These are phyloP conservation scores for Psilanteris sp. DNA, from an alignment of 1,140 invertebrate genomes.

Conservation along the genomic window DNA sequence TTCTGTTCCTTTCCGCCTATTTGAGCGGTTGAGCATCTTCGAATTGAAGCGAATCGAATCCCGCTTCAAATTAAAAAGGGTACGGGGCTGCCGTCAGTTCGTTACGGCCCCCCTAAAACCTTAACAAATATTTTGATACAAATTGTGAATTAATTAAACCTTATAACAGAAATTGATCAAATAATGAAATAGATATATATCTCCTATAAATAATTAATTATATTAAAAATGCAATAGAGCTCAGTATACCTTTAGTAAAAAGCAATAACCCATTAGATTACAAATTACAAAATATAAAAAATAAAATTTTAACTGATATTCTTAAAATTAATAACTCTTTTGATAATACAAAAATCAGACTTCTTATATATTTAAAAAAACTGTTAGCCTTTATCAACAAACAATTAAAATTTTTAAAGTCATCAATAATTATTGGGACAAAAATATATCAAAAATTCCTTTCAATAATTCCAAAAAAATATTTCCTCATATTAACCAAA, in stretches of 20 bases:
- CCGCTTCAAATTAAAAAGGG: too few relatives aligned
- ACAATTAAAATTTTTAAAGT: slow-evolving; percentile 1
- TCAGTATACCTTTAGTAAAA: slow-evolving; percentile 5
- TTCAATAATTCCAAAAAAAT: slow-evolving; percentile 13
- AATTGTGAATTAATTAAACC: slow-evolving; percentile 15
- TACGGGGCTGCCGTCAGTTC: too few relatives aligned
- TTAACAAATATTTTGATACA: background rate
- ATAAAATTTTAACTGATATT: background rate
- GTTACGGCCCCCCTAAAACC: too few relatives aligned
- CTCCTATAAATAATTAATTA: background rate
- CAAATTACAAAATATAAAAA: slow-evolving; percentile 4
- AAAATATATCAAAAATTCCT: slow-evolving; percentile 20
- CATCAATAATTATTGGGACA: slow-evolving; percentile 1
- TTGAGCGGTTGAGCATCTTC: too few relatives aligned
- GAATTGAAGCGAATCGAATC: too few relatives aligned
- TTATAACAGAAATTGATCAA: slow-evolving; percentile 6
- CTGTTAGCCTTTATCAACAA: too few relatives aligned
- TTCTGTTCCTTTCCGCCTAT: too few relatives aligned
- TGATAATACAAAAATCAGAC: too few relatives aligned
- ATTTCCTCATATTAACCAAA: slow-evolving; percentile 35
- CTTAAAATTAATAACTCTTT: too few relatives aligned
- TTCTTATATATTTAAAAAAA: too few relatives aligned
- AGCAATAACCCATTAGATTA: slow-evolving; percentile 1
- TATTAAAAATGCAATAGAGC: slow-evolving; percentile 6
- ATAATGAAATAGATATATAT: slow-evolving; percentile 18